Evolutionary conservation across 2,113 vertebrate species (phyloP).

Genomic region (Ictalurus furcatus): DNA sequence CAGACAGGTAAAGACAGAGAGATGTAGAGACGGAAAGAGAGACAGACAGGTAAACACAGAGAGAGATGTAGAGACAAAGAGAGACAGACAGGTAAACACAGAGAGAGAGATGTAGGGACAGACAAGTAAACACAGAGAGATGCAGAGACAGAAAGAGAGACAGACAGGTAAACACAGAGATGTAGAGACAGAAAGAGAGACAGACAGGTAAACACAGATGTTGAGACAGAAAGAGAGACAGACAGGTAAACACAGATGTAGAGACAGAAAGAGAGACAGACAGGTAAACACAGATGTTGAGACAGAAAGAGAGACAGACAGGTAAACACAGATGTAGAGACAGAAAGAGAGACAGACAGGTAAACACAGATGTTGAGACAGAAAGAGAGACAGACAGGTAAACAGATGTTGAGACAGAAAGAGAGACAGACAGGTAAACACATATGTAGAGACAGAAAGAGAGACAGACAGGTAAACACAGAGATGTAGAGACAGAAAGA

Average conservation of each 20-base stretch:
- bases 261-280: neutral
- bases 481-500: too few species aligned
- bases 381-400: neutral
- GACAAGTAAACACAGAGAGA: neutral
- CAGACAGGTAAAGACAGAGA: neutral
- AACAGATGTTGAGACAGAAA: neutral
- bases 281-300: neutral
- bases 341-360: neutral
- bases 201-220: neutral
- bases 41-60: neutral
- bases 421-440: neutral
- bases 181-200: neutral
- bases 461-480: too few species aligned
- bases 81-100: neutral
- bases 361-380: neutral
- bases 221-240: neutral
- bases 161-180: neutral
- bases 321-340: neutral
- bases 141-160: too few species aligned
- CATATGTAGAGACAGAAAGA: too few species aligned
- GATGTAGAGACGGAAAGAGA: neutral
- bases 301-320: neutral
- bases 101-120: neutral
- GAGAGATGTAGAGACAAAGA: neutral
- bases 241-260: neutral